A percentile compares a stretch with the other conserved stretches of the same genome.
Evolutionary conservation across 2,888 invertebrate species (phyloP).

Genomic region (Ophion slaviceki): DNA sequence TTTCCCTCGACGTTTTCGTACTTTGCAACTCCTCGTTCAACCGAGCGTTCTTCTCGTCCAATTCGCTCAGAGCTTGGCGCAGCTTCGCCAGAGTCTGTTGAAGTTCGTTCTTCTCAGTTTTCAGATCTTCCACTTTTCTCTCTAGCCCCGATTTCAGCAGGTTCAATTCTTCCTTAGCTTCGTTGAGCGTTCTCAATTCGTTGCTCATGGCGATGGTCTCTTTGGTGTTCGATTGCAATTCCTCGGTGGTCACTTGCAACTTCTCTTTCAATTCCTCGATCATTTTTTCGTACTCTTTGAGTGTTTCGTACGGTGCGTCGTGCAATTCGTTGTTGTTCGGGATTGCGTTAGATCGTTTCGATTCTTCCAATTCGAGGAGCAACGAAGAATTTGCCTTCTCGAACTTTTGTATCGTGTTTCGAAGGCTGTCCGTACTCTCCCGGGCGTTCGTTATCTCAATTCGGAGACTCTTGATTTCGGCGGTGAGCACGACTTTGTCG

Average conservation of each 20-base stretch:
- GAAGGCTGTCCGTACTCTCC: constrained; percentile 11
- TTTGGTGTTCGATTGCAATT: constrained; percentile 73
- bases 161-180: constrained; percentile 66
- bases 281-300: constrained; percentile 48
- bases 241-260: constrained; percentile 32
- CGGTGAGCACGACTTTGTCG: constrained; percentile 21
- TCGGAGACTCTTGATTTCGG: constrained; percentile 15
- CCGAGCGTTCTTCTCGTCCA: constrained; percentile 56
- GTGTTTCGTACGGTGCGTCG: constrained; percentile 17
- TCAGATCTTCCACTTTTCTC: constrained; percentile 70
- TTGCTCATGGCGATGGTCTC: constrained; percentile 73
- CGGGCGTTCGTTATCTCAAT: constrained; percentile 40
- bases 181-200: constrained; percentile 65
- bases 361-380: constrained; percentile 31
- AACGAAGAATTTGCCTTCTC: constrained; percentile 32
- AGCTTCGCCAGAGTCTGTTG: constrained; percentile 30
- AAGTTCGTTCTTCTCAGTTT: constrained; percentile 64
- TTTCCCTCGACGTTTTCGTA: constrained; percentile 1
- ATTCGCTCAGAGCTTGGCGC: constrained; percentile 48
- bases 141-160: constrained; percentile 70
- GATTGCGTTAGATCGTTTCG: background rate
- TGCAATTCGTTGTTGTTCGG: background rate
- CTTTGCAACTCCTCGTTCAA: constrained; percentile 65
- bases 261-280: constrained; percentile 40
- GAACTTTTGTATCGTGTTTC: constrained; percentile 18